Percentiles rank a stretch among this genome's conserved stretches.
These are phyloP conservation scores for Scaptomyza reducta DNA, from an alignment of 2,888 invertebrate species.

Conservation along the genomic window DNA sequence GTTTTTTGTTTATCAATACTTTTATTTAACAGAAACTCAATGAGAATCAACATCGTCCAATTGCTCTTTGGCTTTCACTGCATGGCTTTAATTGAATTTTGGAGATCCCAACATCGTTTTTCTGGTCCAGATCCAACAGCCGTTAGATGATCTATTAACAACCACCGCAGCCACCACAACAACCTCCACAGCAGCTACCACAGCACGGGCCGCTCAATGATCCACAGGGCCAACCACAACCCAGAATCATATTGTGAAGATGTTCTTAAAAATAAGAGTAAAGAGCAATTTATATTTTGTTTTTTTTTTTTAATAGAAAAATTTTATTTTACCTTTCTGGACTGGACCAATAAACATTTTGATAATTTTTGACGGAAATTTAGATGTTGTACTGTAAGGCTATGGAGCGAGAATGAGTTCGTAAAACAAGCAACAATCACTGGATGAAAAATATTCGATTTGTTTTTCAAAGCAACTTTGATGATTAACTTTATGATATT, in stretches of 20 bases:
- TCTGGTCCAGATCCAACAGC: neutral
- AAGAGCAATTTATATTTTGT: too few relatives aligned
- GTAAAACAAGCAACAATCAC: neutral
- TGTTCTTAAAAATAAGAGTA: neutral
- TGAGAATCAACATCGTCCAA: too few relatives aligned
- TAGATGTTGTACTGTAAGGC: conserved; percentile 3
- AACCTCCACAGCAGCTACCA: conserved; percentile 21
- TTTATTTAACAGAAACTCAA: too few relatives aligned
- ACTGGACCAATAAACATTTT: conserved; percentile 39
- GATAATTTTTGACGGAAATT: conserved; percentile 16
- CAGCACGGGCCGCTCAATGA: conserved; percentile 57
- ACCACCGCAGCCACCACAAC: conserved; percentile 17
- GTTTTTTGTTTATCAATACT: too few relatives aligned
- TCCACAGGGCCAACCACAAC: conserved; percentile 62
- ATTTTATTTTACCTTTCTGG: conserved; percentile 2
- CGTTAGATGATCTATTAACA: neutral
- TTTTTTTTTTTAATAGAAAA: neutral
- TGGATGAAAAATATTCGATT: neutral
- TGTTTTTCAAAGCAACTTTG: neutral
- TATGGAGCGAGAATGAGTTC: neutral
- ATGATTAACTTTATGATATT: neutral
- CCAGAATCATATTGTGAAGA: conserved; percentile 34
- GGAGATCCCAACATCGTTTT: too few relatives aligned
- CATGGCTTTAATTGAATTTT: too few relatives aligned
- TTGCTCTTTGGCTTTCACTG: too few relatives aligned